Evolutionary conservation across 2,797 vertebrate species (phyloP).

Genomic region (Cheirogaleus major): DNA sequence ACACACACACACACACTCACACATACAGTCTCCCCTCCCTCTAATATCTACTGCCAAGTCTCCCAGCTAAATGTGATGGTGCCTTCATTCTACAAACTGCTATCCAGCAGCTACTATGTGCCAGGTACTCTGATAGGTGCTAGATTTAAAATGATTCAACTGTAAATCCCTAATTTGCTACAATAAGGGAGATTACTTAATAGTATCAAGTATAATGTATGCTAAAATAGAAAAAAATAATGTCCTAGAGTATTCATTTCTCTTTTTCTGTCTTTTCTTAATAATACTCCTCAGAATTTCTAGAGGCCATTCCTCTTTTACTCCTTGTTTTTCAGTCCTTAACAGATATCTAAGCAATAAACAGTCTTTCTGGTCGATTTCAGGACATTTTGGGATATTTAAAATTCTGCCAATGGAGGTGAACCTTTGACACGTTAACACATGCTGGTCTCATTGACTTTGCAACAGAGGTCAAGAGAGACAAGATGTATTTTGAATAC

Average conservation of each 20-base stretch:
- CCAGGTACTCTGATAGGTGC: neutral
- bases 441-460: neutral
- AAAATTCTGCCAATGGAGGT: conserved; percentile 10
- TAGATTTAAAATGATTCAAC: neutral
- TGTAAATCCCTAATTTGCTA: neutral
- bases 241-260: neutral
- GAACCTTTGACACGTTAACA: conserved; percentile 1
- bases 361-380: neutral
- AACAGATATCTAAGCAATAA: neutral
- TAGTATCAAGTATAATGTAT: neutral
- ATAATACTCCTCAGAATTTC: neutral
- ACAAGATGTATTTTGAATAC: neutral
- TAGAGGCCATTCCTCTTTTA: neutral
- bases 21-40: neutral
- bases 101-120: neutral
- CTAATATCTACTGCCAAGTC: neutral
- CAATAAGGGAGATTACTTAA: neutral
- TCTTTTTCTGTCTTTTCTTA: conserved; percentile 3
- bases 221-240: neutral
- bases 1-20: neutral
- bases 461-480: neutral
- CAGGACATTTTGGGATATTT: conserved; percentile 28
- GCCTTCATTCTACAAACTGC: neutral
- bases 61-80: neutral
- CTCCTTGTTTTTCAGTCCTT: neutral